Conservation (phyloP, 37 sponge, comb jelly and placozoan species). For the Spongilla lacustris region DNA sequence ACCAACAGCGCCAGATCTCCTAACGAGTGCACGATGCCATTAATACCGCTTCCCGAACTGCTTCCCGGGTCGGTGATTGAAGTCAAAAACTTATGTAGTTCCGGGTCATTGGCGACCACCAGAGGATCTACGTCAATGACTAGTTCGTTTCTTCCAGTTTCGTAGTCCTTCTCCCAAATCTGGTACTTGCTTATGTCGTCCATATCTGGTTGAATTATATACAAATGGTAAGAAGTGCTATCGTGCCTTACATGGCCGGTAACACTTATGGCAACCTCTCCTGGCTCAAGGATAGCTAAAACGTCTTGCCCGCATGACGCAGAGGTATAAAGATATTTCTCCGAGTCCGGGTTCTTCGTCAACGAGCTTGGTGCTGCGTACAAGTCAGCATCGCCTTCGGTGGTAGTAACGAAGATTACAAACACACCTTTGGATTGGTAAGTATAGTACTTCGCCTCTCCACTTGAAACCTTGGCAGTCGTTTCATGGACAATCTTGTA, state of each 20-base stretch:
- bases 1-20: background rate
- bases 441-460: slow-evolving; percentile 40
- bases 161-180: slow-evolving; percentile 59
- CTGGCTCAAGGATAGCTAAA: background rate
- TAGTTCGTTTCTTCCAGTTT: slow-evolving; percentile 8
- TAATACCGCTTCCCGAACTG: too few species aligned
- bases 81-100: background rate
- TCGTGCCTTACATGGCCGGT: slow-evolving; percentile 44
- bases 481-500: too few species aligned
- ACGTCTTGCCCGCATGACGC: slow-evolving; percentile 51
- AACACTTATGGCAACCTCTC: slow-evolving; percentile 12
- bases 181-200: slow-evolving; percentile 37
- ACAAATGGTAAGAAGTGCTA: slow-evolving; percentile 15
- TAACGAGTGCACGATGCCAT: too few species aligned
- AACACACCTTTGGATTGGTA: slow-evolving; percentile 5
- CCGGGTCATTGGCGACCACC: slow-evolving; percentile 52
- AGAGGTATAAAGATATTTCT: slow-evolving; percentile 19
- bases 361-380: slow-evolving; percentile 16
- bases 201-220: slow-evolving; percentile 11
- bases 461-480: slow-evolving; percentile 9
- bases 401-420: background rate
- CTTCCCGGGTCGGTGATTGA: too few species aligned
- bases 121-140: slow-evolving; percentile 54
- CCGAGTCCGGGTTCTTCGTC: slow-evolving; percentile 24
- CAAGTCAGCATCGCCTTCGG: slow-evolving; percentile 56